Base-by-base conservation (phyloP, 2,797 vertebrate genomes). In the Sitta carolinensis region DNA sequence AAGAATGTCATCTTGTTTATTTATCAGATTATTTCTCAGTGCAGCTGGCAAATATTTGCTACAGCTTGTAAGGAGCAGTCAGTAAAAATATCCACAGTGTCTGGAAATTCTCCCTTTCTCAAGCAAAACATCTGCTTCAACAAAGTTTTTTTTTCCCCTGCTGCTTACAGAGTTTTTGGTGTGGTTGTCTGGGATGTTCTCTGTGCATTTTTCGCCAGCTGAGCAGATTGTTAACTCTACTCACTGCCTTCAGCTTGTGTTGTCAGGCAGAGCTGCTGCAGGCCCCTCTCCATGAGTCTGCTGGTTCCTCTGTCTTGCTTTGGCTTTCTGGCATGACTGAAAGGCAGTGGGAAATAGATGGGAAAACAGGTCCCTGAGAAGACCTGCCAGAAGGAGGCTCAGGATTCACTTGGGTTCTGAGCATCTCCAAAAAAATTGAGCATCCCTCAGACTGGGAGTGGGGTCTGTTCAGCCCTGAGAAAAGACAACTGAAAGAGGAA, bases 1-100 rank as follows among this genome's bases (percentile, higher is more conserved):
- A 84, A 89, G 18, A 52, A 12, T 54, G 32, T 42, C 1, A 1
- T 81, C 50, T 51, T 87, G 57, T 84, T 91, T 95, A 50, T 93
- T 80, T 87, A 72, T 81, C 87, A 88, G 83, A 88, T 90, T 88
- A 91, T 84, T 70, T 84, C 47, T 83, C 73, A 69, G 16, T 72
- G 73, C 50, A 92, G n/a, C 66, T 40, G 1, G 58, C 54, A 90
- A 86, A 91, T 69, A 93, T 84, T 88, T 90, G 36, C 88, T 81
- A 22, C 64, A 68, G 72, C 87, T 86, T 94, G 69, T 74, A 79
- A 79, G 52, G 32, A 94, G 25, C 38, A 84, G 42, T 79, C 87
- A 70, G 43, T 23, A 70, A 29, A 87, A 88, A 13, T 68, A 84
- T 64, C 58, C n/a, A 22, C 18, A 34, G 16, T 51, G 51, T 72